Percentiles rank a stretch among this genome's conserved stretches.
phyloP scores from a whole-genome alignment of 1,140 invertebrate species.

The Drosophila baimaii region DNA sequence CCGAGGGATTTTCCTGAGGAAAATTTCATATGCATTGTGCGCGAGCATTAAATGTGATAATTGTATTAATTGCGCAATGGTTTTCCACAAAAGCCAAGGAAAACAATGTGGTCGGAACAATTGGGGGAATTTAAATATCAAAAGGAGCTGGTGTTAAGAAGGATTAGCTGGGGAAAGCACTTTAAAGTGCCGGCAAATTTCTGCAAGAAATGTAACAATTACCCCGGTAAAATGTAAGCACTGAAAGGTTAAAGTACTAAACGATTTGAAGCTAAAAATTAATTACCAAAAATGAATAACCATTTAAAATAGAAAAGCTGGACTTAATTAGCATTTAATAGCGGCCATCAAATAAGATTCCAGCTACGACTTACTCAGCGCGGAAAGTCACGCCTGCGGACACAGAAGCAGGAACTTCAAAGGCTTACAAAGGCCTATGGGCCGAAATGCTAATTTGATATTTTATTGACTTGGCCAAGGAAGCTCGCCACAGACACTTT shows the following conservation, averaged over 20 bases:
- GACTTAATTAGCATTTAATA: constrained; percentile 48
- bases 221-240: neutral
- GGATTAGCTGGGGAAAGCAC: constrained; percentile 13
- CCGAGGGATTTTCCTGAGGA: constrained; percentile 31
- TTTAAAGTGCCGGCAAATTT: neutral
- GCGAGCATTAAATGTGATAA: constrained; percentile 71
- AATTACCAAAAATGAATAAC: constrained; percentile 25
- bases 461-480: constrained; percentile 62
- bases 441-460: constrained; percentile 64
- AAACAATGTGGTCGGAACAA: constrained; percentile 35
- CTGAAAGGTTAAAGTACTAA: neutral
- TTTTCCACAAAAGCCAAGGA: constrained; percentile 51
- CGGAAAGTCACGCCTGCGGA: constrained; percentile 16
- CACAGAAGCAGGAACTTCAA: constrained; percentile 45
- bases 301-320: constrained; percentile 3
- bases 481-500: constrained; percentile 41
- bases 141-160: neutral
- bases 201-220: neutral
- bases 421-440: constrained; percentile 45
- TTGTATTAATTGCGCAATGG: constrained; percentile 71
- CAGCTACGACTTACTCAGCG: constrained; percentile 31
- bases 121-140: constrained; percentile 23
- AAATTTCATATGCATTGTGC: constrained; percentile 72
- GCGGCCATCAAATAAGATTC: constrained; percentile 22
- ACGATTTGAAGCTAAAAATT: neutral